A percentile compares a stretch with the other conserved stretches of the same genome.
These are phyloP conservation scores for Chrysopa pallens DNA, from an alignment of 1,140 invertebrate genomes.

Conservation along the genomic window DNA sequence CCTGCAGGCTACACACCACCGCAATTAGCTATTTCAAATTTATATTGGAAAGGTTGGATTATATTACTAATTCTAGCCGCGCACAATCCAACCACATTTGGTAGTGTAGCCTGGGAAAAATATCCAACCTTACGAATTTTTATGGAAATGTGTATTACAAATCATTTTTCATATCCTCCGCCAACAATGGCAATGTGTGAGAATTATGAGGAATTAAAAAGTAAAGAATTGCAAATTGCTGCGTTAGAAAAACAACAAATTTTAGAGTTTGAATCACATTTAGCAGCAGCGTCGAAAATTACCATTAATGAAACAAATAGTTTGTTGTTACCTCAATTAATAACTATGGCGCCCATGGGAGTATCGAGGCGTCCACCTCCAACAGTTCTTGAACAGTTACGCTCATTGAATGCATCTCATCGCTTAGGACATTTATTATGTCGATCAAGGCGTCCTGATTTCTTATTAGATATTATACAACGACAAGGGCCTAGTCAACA, in stretches of 20 bases:
- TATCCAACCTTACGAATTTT: conserved; percentile 84
- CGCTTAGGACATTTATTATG: conserved; percentile 83
- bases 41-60: conserved; percentile 92
- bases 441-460: conserved; percentile 74
- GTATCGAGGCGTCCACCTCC: conserved; percentile 60
- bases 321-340: conserved; percentile 64
- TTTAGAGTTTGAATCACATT: conserved; percentile 80
- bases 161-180: conserved; percentile 62
- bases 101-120: conserved; percentile 66
- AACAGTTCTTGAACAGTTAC: conserved; percentile 62
- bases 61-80: conserved; percentile 77
- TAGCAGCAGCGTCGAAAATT: conserved; percentile 71
- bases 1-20: conserved; percentile 73
- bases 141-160: conserved; percentile 96
- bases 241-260: conserved; percentile 66
- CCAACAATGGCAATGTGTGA: conserved; percentile 31
- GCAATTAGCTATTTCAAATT: conserved; percentile 69
- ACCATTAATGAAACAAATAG: conserved; percentile 84
- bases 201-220: conserved; percentile 14
- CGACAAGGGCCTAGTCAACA: conserved; percentile 72
- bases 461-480: conserved; percentile 84
- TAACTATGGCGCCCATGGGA: conserved; percentile 69
- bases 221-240: conserved; percentile 36
- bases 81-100: conserved; percentile 80
- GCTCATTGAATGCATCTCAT: conserved; percentile 54